A percentile compares a stretch with the other conserved stretches of the same genome.
These are phyloP conservation scores for Ormyrus nitidulus DNA, from an alignment of 2,888 invertebrate species.

Conservation along the genomic window DNA sequence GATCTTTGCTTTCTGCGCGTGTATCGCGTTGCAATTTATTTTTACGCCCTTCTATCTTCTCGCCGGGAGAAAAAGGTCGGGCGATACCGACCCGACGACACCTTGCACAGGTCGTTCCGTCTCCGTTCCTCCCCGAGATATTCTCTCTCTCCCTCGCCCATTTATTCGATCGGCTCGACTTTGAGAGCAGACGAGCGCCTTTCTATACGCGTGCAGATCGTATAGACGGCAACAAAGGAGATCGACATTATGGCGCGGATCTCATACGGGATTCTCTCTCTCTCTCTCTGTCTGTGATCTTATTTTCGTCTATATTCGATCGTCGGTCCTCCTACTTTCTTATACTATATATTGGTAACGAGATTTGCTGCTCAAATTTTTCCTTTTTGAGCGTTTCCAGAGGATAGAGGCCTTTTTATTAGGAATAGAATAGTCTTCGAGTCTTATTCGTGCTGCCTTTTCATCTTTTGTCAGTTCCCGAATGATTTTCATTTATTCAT, in stretches of 20 bases:
- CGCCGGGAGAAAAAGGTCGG: background rate
- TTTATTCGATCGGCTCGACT: conserved; percentile 24
- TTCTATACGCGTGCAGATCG: background rate
- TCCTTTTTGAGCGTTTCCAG: background rate
- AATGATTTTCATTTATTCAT: too few species aligned
- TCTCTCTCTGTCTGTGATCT: background rate
- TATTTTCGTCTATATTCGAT: conserved; percentile 28
- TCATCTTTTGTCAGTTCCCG: too few species aligned
- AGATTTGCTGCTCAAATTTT: conserved; percentile 11
- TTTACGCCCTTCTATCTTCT: conserved; percentile 16
- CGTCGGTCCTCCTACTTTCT: background rate
- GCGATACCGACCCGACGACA: conserved; percentile 5
- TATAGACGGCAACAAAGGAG: conserved; percentile 43
- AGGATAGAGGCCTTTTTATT: background rate
- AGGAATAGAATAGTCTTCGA: background rate
- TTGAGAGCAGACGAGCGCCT: background rate
- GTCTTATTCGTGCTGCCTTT: background rate
- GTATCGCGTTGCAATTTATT: conserved; percentile 38
- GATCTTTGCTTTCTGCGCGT: too few species aligned
- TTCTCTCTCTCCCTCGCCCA: background rate
- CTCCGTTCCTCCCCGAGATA: background rate
- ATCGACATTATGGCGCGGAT: conserved; percentile 28
- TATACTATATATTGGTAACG: background rate
- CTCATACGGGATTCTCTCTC: background rate
- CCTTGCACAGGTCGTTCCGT: background rate